Conservation (phyloP, 1,140 invertebrate species). For the Trichonephila clavata region DNA sequence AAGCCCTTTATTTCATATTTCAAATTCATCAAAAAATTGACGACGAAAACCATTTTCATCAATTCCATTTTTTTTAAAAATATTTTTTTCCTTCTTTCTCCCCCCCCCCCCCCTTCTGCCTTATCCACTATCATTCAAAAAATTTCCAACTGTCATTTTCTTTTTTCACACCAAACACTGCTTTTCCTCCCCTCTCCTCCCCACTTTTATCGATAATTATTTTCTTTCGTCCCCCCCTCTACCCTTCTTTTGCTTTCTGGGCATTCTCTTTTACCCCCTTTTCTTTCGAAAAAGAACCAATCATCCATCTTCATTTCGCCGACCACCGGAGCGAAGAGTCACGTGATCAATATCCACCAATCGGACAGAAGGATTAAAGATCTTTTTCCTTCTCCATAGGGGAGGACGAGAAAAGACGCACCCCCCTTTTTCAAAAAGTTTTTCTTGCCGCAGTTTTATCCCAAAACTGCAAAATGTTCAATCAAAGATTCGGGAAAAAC, state of each 20-base stretch:
- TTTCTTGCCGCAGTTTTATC: neutral
- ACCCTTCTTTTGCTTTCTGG: neutral
- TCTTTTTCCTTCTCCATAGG: neutral
- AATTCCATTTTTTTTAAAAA: conserved; percentile 32
- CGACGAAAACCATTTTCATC: conserved; percentile 65
- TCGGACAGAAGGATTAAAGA: conserved; percentile 70
- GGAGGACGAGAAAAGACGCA: neutral
- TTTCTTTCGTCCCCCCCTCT: neutral
- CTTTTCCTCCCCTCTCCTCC: no score
- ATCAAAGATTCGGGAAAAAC: conserved; percentile 16
- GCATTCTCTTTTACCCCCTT: neutral
- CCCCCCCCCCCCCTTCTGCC: no score
- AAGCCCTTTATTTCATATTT: conserved; percentile 43
- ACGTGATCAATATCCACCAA: conserved; percentile 75
- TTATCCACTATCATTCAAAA: conserved; percentile 22
- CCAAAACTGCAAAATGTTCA: conserved; percentile 5
- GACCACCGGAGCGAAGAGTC: conserved; percentile 53
- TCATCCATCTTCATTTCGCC: conserved; percentile 71
- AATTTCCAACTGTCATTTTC: conserved; percentile 15
- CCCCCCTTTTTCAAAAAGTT: neutral
- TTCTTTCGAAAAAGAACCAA: conserved; percentile 62
- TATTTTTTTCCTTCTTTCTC: no score
- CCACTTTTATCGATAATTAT: conserved; percentile 53
- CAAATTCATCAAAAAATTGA: conserved; percentile 52
- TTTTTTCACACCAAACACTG: conserved; percentile 7